Evolutionary conservation across 1,140 invertebrate genomes (phyloP).

Genomic region (Drosophila lacertosa): DNA sequence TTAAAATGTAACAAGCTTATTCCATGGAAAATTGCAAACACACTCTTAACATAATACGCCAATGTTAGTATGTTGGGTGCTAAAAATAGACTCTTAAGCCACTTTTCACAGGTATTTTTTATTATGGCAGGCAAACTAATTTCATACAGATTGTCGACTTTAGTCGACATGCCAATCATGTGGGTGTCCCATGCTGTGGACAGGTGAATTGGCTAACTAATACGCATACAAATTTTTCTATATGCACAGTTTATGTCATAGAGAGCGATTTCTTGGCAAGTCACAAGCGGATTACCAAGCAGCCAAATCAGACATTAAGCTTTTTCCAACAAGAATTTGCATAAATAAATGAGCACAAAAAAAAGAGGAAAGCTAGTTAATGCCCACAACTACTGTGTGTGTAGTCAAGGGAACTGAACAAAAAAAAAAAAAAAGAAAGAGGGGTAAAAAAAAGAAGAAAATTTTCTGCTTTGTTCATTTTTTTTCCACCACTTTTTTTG

Average conservation of each 20-base stretch:
- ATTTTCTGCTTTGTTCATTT: slow-evolving; percentile 14
- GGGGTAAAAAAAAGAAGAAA: not conserved
- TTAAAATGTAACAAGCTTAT: not conserved
- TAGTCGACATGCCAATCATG: slow-evolving; percentile 30
- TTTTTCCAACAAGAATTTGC: slow-evolving; percentile 72
- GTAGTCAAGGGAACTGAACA: slow-evolving; percentile 6
- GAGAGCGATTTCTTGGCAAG: slow-evolving; percentile 11
- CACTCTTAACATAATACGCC: no score
- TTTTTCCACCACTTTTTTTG: slow-evolving; percentile 6
- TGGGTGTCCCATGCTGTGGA: no score
- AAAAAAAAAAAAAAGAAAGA: not conserved
- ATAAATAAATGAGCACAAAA: slow-evolving; percentile 34
- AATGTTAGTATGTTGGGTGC: no score
- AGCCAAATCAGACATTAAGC: slow-evolving; percentile 68
- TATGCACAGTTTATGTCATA: slow-evolving; percentile 9
- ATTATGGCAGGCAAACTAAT: no score
- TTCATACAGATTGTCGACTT: slow-evolving; percentile 31
- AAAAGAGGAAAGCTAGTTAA: slow-evolving; percentile 13
- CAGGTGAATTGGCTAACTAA: slow-evolving; percentile 4
- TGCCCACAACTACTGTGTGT: slow-evolving; percentile 1
- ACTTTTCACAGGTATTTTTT: no score
- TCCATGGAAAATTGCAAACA: no score
- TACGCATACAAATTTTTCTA: slow-evolving; percentile 36
- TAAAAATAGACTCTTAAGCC: no score
- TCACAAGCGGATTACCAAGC: slow-evolving; percentile 67